Percentiles rank a stretch among this genome's conserved stretches.
Conservation (phyloP, 2,888 invertebrate genomes). For the Furcula furcula region DNA sequence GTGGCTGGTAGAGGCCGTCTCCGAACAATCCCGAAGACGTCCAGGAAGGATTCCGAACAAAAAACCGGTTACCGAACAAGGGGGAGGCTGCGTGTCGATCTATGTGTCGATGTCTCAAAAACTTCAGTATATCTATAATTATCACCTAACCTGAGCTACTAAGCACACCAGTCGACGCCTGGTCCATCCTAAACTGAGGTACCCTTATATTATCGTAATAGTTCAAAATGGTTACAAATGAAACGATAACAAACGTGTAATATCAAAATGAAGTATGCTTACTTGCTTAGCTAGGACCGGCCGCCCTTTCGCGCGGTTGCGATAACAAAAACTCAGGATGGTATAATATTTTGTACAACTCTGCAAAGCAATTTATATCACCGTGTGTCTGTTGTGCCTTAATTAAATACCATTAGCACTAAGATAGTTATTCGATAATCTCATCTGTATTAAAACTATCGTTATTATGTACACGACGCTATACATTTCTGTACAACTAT, state of each 20-base stretch:
- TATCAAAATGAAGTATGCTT: conserved; percentile 78
- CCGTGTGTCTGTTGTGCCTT: conserved; percentile 70
- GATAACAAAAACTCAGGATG: conserved; percentile 66
- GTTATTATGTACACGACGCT: conserved; percentile 73
- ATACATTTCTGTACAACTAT: conserved; percentile 76
- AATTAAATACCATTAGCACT: conserved; percentile 73
- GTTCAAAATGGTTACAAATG: conserved; percentile 78
- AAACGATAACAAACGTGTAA: conserved; percentile 80
- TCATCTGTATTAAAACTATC: conserved; percentile 77
- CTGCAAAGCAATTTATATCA: conserved; percentile 70
- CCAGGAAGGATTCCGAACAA: conserved; percentile 52
- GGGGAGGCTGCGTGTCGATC: conserved; percentile 66
- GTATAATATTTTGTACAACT: conserved; percentile 62
- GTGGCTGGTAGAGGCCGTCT: conserved; percentile 39
- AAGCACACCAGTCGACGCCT: conserved; percentile 80
- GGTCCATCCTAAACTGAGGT: conserved; percentile 81
- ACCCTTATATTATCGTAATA: conserved; percentile 77
- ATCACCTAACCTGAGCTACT: conserved; percentile 70
- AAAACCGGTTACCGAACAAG: conserved; percentile 53
- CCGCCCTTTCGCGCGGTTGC: conserved; percentile 62
- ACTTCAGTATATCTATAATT: conserved; percentile 65
- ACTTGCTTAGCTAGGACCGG: conserved; percentile 77
- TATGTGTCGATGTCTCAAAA: conserved; percentile 72
- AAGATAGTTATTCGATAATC: conserved; percentile 71
- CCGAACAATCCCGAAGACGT: conserved; percentile 23